Percentiles rank a stretch among this genome's conserved stretches.
Conservation (phyloP, 2,888 invertebrate genomes). For the Idaea aversata region DNA sequence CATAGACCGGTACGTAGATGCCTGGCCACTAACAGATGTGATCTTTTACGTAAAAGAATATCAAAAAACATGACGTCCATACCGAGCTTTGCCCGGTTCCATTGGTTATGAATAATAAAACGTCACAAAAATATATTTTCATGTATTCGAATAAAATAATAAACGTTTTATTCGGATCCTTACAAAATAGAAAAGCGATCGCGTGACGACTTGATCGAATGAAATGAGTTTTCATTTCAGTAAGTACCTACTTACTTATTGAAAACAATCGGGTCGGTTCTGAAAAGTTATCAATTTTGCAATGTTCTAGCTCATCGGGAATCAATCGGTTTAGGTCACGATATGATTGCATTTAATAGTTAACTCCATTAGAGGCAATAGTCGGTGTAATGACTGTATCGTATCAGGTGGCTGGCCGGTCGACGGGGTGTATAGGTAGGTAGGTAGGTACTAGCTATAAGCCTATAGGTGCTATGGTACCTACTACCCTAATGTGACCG, state of each 20-base stretch:
- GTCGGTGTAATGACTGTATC: conserved; percentile 63
- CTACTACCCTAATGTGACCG: conserved; percentile 43
- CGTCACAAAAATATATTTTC: conserved; percentile 55
- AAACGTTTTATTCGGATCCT: conserved; percentile 37
- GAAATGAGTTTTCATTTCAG: conserved; percentile 51
- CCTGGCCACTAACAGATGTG: conserved; percentile 77
- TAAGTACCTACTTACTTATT: conserved; percentile 24
- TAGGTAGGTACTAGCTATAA: conserved; percentile 11
- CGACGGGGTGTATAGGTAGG: background rate
- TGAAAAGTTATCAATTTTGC: conserved; percentile 54
- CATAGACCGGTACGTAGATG: conserved; percentile 75
- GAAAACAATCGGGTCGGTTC: conserved; percentile 45
- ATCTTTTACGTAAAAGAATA: conserved; percentile 79
- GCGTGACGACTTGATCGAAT: conserved; percentile 51
- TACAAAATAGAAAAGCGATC: conserved; percentile 47
- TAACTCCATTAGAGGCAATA: conserved; percentile 45
- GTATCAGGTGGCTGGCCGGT: conserved; percentile 38
- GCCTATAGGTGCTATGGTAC: conserved; percentile 7
- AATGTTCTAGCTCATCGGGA: conserved; percentile 47
- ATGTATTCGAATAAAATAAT: conserved; percentile 40
- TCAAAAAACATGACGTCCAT: conserved; percentile 66
- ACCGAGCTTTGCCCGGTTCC: conserved; percentile 51
- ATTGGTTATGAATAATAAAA: conserved; percentile 66
- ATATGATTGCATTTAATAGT: conserved; percentile 56
- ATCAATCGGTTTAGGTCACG: conserved; percentile 55